These are phyloP conservation scores for Mionectes macconnelli DNA, from an alignment of 2,113 vertebrate species.

Conservation along the genomic window DNA sequence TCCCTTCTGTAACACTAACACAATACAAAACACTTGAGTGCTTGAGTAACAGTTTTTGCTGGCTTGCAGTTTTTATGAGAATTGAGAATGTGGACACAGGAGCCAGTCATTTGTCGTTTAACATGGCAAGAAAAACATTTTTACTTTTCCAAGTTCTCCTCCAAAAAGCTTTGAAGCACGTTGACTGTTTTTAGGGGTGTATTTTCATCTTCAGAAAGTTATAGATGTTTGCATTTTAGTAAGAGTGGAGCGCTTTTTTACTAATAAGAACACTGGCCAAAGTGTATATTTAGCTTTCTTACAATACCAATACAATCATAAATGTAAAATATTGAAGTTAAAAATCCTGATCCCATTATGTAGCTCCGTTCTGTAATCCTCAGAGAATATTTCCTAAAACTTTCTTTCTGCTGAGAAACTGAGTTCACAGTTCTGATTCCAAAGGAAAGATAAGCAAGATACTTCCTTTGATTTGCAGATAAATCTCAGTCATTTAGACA, in stretches of 20 bases:
- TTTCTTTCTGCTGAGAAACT: neutral
- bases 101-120: neutral
- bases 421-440: neutral
- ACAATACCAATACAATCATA: neutral
- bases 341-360: neutral
- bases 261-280: neutral
- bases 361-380: neutral
- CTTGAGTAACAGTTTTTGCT: neutral
- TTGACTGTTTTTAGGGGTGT: neutral
- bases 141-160: neutral
- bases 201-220: neutral
- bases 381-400: neutral
- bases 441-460: neutral
- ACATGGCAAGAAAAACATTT: neutral
- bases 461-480: neutral
- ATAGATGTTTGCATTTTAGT: neutral
- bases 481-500: neutral
- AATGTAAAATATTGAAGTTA: neutral
- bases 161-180: neutral
- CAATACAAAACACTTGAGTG: neutral
- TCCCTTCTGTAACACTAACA: neutral
- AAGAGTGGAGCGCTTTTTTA: neutral
- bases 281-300: neutral
- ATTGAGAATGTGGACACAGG: neutral
- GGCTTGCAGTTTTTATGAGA: neutral